Percentiles rank a stretch among this genome's conserved stretches.
Evolutionary conservation across 1,140 invertebrate genomes (phyloP).

Genomic region (Tachypleus tridentatus): DNA sequence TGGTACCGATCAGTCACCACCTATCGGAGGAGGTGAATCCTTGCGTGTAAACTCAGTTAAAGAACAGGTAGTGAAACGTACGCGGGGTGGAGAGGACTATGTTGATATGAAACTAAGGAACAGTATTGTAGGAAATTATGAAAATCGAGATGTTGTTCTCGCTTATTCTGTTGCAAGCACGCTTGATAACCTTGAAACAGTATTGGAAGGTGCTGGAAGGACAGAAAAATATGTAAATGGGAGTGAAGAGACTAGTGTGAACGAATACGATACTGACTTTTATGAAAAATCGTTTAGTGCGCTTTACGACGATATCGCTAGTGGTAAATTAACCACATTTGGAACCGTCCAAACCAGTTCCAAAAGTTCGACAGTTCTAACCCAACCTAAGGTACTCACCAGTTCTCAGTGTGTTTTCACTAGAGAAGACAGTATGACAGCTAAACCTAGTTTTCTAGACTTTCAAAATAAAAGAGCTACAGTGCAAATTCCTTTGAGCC

Average conservation of each 20-base stretch:
- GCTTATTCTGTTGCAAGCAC: too few species aligned
- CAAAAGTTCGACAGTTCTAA: too few species aligned
- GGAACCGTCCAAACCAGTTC: too few species aligned
- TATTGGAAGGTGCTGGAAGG: too few species aligned
- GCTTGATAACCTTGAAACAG: too few species aligned
- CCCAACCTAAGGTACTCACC: too few species aligned
- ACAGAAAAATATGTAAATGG: too few species aligned
- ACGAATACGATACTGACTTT: too few species aligned
- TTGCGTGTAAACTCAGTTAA: background rate
- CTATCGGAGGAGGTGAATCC: background rate
- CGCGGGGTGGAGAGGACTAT: background rate
- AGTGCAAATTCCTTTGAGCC: conserved; percentile 48
- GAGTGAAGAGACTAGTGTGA: too few species aligned
- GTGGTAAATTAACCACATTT: background rate
- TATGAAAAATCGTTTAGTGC: conserved; percentile 9
- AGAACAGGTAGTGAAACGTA: too few species aligned
- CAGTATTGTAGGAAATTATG: background rate
- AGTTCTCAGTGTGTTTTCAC: too few species aligned
- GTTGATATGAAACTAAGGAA: conserved; percentile 13
- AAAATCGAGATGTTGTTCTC: too few species aligned
- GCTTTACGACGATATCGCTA: conserved; percentile 19
- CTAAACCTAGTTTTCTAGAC: conserved; percentile 19
- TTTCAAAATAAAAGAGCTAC: conserved; percentile 21
- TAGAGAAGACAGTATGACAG: background rate
- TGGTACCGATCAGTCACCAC: conserved; percentile 25